phyloP scores from a whole-genome alignment of 2,888 invertebrate genomes.

The Rhaphigaster nebulosa region DNA sequence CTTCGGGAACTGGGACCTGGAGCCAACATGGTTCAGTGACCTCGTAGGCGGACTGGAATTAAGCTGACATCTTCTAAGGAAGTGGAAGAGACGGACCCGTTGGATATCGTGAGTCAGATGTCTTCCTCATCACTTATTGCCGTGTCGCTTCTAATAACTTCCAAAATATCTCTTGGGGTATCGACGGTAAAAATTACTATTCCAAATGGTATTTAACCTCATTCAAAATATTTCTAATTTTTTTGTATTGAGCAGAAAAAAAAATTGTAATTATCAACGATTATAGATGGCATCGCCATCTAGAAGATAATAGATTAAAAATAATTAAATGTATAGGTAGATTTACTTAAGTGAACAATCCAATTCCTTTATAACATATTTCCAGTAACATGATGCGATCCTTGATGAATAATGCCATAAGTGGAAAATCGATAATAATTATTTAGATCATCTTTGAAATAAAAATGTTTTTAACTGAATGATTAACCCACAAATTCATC shows the following conservation, averaged over 20 bases:
- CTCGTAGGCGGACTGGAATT: constrained; percentile 49
- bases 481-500: no score
- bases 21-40: constrained; percentile 5
- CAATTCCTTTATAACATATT: no score
- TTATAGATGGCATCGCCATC: no score
- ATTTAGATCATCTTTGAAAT: no score
- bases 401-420: no score
- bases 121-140: constrained; percentile 14
- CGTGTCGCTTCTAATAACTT: background rate
- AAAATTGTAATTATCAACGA: no score
- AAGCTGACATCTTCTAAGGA: constrained; percentile 39
- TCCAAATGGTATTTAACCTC: background rate
- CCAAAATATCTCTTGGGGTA: background rate
- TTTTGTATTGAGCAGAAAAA: background rate
- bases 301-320: no score
- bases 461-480: no score
- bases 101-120: background rate
- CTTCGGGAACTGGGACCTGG: background rate
- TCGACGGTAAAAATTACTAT: background rate
- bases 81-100: constrained; percentile 20
- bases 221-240: background rate
- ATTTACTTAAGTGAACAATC: no score
- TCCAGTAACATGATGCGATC: no score
- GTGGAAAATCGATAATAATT: no score
- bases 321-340: no score